Base-by-base conservation (phyloP, 2,797 vertebrate genomes). In the Anableps anableps region DNA sequence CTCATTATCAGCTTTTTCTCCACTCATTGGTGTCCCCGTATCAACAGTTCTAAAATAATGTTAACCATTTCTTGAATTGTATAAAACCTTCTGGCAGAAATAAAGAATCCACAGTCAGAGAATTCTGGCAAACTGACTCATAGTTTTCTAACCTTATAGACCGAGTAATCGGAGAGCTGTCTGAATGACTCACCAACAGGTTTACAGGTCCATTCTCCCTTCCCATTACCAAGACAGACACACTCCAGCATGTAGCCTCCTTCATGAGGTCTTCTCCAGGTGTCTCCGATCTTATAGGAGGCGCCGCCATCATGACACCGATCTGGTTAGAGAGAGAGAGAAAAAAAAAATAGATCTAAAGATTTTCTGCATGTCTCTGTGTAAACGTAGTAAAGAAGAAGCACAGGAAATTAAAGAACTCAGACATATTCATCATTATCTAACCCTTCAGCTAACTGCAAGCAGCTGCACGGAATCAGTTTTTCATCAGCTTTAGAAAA, bases 121-220 rank as follows among this genome's bases (percentile, higher is more conserved):
- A 68, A 41, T 68, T 70, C 2, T n/a, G 26, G 26, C 38, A n/a
- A 45, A 70, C 66, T n/a, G 13, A 70, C 38, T 70, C 64, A 10
- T 14, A 43, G 5, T 60, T 48, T 41, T 31, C 7, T 16, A 4
- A n/a, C 3, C 2, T 23, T n/a, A 13, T 74, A 29, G 48, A 45
- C 13, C 2, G 10, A 71, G 73, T 38, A 23, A 11, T 80, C 10
- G 77, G 41, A 85, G 81, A 82, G n/a, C 55, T 68, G 78, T 75
- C 9, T 81, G 74, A 50, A 0, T 83, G 86, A 93, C 97, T 90
- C 89, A 99, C 98, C 97, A 13, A 99, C 93, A 0, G 98, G 98
- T 80, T 99, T 99, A 95, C 98, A 99, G 78, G 98, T 99, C 98
- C 99, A 99, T 89, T 99, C 99, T 88, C 99, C 99, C 86, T 99